A percentile compares a stretch with the other conserved stretches of the same genome.
Conservation (phyloP, 2,113 vertebrate species). For the Malurus cyaneus region DNA sequence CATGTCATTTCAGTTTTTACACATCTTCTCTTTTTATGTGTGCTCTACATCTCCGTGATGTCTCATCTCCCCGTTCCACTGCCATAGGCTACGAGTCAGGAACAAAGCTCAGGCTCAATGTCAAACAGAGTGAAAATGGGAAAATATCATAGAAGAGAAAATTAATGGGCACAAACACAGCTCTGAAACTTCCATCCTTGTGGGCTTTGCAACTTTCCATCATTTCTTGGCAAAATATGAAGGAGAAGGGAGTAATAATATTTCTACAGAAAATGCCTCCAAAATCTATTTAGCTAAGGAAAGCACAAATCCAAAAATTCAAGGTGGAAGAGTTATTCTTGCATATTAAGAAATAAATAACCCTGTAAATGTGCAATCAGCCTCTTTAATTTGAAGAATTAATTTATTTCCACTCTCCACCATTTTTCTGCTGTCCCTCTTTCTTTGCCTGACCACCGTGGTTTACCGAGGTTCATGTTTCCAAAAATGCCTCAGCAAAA, state of each 20-base stretch:
- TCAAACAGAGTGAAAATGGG: slow-evolving; percentile 60
- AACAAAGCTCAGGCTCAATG: slow-evolving; percentile 57
- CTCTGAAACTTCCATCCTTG: slow-evolving; percentile 27
- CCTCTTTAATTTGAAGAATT: neutral
- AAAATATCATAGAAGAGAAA: slow-evolving; percentile 54
- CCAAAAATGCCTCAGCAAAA: neutral
- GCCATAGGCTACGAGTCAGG: slow-evolving; percentile 74
- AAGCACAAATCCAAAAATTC: neutral
- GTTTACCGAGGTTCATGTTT: neutral
- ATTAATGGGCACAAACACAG: slow-evolving; percentile 53
- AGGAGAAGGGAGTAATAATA: neutral
- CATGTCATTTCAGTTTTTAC: slow-evolving; percentile 76
- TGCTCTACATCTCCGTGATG: slow-evolving; percentile 55
- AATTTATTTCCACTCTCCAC: neutral
- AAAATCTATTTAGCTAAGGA: neutral
- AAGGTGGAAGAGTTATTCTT: neutral
- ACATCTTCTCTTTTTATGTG: slow-evolving; percentile 68
- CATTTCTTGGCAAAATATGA: neutral
- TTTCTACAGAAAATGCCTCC: neutral
- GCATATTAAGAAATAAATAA: neutral
- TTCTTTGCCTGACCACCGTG: rapidly evolving
- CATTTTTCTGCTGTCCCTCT: neutral
- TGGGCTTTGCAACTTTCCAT: slow-evolving; percentile 28
- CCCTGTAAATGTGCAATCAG: rapidly evolving
- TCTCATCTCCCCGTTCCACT: slow-evolving; percentile 60